phyloP scores from a whole-genome alignment of 2,797 vertebrate genomes.

The Sitta carolinensis region DNA sequence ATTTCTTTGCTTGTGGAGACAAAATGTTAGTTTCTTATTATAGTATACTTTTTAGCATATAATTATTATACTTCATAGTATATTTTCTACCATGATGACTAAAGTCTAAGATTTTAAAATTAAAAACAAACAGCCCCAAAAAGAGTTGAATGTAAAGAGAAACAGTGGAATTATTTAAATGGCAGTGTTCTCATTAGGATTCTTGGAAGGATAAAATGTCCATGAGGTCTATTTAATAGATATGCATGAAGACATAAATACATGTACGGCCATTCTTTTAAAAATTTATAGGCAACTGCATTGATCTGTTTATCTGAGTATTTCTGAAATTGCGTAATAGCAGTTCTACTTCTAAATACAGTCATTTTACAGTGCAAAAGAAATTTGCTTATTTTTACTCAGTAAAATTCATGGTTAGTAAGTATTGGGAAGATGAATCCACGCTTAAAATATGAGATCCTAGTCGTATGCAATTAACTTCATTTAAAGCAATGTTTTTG shows the following conservation, averaged over 20 bases:
- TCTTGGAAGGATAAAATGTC: not conserved
- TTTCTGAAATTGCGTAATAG: not conserved
- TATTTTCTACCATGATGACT: not conserved
- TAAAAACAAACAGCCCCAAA: not conserved
- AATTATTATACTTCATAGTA: not conserved
- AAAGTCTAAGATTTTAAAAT: not conserved
- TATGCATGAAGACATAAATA: not conserved
- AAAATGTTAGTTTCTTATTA: not conserved
- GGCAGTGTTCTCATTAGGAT: not conserved
- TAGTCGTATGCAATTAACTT: not conserved
- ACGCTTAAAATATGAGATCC: not conserved
- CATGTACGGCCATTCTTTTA: not conserved
- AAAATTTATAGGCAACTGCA: accelerated
- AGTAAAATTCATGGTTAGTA: not conserved
- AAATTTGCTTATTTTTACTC: not conserved
- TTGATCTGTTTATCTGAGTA: not conserved
- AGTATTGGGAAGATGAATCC: not conserved
- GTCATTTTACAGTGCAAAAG: not conserved
- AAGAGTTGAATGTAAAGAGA: not conserved
- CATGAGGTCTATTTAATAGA: not conserved
- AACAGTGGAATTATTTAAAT: not conserved
- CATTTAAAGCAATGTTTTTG: not conserved
- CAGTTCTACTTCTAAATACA: not conserved
- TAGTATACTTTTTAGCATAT: not conserved
- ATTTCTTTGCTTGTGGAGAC: not conserved